A percentile compares a stretch with the other conserved stretches of the same genome.
phyloP scores from a whole-genome alignment of 92 coral and sea anemone species.

The Epizoanthus fatuus region DNA sequence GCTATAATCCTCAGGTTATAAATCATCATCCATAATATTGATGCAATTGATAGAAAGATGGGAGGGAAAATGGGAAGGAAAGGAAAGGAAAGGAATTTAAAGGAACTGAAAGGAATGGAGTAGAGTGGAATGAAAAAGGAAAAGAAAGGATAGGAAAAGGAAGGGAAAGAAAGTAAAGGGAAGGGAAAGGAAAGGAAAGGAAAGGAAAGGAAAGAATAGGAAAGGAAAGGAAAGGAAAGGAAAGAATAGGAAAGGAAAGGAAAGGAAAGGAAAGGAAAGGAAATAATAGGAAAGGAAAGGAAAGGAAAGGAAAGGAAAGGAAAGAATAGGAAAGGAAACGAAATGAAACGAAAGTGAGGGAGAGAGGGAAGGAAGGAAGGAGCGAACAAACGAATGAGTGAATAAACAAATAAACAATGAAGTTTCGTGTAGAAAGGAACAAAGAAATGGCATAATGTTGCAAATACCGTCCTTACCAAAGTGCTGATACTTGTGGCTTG shows the following conservation, averaged over 20 bases:
- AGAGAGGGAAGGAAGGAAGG: slow-evolving; percentile 22
- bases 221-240: slow-evolving; percentile 6
- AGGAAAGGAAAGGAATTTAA: not conserved
- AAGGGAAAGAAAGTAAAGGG: not conserved
- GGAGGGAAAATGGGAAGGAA: no score
- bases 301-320: not conserved
- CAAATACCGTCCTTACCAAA: no score
- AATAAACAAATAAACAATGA: no score
- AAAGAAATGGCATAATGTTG: not conserved
- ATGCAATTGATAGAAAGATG: no score
- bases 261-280: not conserved
- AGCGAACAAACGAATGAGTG: not conserved
- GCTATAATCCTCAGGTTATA: no score
- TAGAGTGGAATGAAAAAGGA: slow-evolving; percentile 5
- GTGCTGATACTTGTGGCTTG: not conserved
- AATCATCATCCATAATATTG: no score
- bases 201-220: slow-evolving; percentile 16
- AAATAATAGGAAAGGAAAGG: slow-evolving; percentile 12
- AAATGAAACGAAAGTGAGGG: not conserved
- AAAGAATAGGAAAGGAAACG: not conserved
- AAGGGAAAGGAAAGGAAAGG: not conserved
- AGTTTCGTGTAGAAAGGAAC: no score
- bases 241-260: slow-evolving; percentile 3
- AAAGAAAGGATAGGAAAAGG: slow-evolving; percentile 1
- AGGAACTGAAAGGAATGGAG: not conserved